These are phyloP conservation scores for Microchrysa polita DNA, from an alignment of 2,888 invertebrate species.

Conservation along the genomic window DNA sequence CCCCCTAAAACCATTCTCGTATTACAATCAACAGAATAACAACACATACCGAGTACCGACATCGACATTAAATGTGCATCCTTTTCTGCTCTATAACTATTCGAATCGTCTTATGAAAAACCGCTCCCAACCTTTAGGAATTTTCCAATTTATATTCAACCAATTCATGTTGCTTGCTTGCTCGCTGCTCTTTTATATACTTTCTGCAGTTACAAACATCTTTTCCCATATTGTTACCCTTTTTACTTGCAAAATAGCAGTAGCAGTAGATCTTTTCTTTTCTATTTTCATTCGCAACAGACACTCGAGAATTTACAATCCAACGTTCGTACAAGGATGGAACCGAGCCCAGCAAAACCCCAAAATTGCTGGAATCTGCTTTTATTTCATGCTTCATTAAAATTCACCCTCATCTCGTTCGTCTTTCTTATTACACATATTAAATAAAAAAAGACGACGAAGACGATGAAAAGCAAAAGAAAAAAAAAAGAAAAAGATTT, in stretches of 20 bases:
- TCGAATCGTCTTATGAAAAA: neutral
- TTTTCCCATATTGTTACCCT: neutral
- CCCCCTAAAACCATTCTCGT: too few species aligned
- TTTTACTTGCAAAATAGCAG: too few species aligned
- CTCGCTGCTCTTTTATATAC: neutral
- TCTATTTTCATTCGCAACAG: too few species aligned
- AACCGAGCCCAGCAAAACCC: constrained; percentile 18
- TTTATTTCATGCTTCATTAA: constrained; percentile 48
- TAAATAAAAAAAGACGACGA: constrained; percentile 36
- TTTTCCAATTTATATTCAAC: neutral
- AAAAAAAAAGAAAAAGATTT: constrained; percentile 11
- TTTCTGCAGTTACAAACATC: neutral
- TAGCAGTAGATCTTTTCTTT: too few species aligned
- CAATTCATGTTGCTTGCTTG: neutral
- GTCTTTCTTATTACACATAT: constrained; percentile 44
- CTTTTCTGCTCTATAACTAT: too few species aligned
- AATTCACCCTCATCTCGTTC: constrained; percentile 44
- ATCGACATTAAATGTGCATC: too few species aligned
- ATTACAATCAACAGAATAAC: too few species aligned
- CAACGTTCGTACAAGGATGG: too few species aligned
- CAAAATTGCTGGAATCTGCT: constrained; percentile 45
- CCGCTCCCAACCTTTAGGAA: neutral
- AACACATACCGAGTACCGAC: too few species aligned
- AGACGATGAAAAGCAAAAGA: too few species aligned
- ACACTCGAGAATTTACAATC: neutral